Evolutionary conservation across 2,113 vertebrate species (phyloP), one percentile per base, ranked within the genome.

Genomic region (Sylvicapra grimmia): DNA sequence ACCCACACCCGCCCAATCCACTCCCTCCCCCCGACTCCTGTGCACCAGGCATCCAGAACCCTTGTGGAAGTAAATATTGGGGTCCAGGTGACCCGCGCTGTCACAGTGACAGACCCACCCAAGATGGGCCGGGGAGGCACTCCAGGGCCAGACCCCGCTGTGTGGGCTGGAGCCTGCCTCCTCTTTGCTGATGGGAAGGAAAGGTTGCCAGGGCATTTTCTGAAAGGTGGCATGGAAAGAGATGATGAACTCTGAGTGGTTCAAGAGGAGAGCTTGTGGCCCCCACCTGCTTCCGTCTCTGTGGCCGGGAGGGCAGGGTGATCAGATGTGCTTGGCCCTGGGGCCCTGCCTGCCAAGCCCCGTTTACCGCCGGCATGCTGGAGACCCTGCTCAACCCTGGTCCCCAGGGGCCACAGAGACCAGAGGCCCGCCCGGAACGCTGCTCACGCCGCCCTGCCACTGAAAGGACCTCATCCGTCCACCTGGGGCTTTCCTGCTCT

Each of bases 41-140:
- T 4, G 23, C 77, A 21, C 4, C 77, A n/a, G 14, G 58, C 40
- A 53, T 19, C 86, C 44, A 18, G 13, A 31, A 1, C 94, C 72
- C n/a, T 14, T 0, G 0, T 49, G 75, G 82, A 79, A 33, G 5
- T 51, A 12, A 18, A 12, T 12, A 2, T 3, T 16, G 23, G 68
- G 88, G n/a, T n/a, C 56, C 29, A 0, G 0, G 7, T 19, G 36
- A 18, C 27, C 13, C 8, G 0, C 21, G 68, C 54, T 10, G 84
- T 40, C 49, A 27, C 56, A 4, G 15, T 1, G 16, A 49, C 40
- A n/a, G 86, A 68, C 31, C 31, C n/a, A 11, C n/a, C 4, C 16
- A 1, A 3, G 9, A 14, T 11, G 59, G 54, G 23, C 68, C 2
- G 0, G 47, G 51, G 3, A n/a, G 0, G 6, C 2, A 5, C 21